phyloP scores from a whole-genome alignment of 2,113 vertebrate species.

The Aldabrachelys gigantea region DNA sequence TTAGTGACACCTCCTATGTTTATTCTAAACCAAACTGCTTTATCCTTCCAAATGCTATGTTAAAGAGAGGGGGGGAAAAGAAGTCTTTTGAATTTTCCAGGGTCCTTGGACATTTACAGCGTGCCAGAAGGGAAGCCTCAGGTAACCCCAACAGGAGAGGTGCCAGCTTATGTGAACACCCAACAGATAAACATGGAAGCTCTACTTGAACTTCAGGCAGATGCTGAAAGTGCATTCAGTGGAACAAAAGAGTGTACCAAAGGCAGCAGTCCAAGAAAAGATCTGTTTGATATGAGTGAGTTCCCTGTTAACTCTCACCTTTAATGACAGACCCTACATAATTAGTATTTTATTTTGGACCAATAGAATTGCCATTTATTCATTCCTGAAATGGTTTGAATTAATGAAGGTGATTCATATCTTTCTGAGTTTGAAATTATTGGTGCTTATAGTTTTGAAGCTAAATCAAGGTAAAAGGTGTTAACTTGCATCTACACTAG shows the following conservation, averaged over 20 bases:
- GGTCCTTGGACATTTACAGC: conserved; percentile 86
- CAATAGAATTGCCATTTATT: neutral
- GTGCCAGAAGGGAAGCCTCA: conserved; percentile 82
- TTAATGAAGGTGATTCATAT: neutral
- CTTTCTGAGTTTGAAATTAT: neutral
- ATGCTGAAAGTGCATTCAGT: conserved; percentile 76
- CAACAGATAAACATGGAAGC: conserved; percentile 87
- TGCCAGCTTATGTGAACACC: conserved; percentile 92
- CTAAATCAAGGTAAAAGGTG: neutral
- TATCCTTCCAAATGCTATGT: neutral
- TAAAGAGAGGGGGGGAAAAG: neutral
- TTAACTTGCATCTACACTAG: neutral
- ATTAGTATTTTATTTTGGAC: neutral
- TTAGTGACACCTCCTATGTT: neutral
- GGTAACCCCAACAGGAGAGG: conserved; percentile 71
- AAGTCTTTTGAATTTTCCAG: conserved; percentile 71
- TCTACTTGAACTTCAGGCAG: conserved; percentile 79
- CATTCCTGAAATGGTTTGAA: neutral
- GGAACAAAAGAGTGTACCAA: conserved; percentile 72
- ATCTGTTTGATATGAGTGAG: conserved; percentile 99
- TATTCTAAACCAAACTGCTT: neutral
- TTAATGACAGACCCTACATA: neutral
- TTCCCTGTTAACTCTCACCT: conserved; percentile 20
- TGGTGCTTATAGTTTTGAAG: neutral
- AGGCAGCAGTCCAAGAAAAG: conserved; percentile 88